phyloP scores from a whole-genome alignment of 2,888 invertebrate species.

The Ceriagrion tenellum region DNA sequence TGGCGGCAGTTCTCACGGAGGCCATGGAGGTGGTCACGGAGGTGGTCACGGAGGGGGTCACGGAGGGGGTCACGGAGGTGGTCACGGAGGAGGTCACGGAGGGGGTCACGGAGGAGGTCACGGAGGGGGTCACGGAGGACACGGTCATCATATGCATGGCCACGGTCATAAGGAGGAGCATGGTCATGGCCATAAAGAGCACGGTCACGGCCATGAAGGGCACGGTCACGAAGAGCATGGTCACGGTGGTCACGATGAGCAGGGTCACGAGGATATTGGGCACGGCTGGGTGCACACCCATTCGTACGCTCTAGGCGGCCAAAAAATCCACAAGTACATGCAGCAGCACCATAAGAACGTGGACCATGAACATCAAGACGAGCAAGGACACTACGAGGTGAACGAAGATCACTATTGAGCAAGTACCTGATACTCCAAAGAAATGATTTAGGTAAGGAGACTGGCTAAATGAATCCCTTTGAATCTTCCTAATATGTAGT shows the following conservation, averaged over 20 bases:
- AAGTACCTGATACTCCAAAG: background rate
- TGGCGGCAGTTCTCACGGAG: too few species aligned
- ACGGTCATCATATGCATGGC: background rate
- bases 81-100: background rate
- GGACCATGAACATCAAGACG: background rate
- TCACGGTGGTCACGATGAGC: background rate
- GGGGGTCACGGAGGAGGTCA: constrained; percentile 23
- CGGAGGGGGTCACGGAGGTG: constrained; percentile 14
- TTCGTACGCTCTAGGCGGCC: background rate
- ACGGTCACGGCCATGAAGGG: background rate
- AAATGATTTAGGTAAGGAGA: background rate
- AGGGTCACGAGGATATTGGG: background rate
- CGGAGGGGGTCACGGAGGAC: background rate
- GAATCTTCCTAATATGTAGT: too few species aligned
- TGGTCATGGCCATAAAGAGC: background rate
- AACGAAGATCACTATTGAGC: background rate
- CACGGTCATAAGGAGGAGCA: background rate
- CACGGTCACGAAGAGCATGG: background rate
- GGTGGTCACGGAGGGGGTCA: background rate
- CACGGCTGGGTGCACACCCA: constrained; percentile 2
- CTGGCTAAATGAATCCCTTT: too few species aligned
- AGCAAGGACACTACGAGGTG: constrained; percentile 1
- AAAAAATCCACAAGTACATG: background rate
- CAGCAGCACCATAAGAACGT: background rate
- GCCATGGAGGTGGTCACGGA: background rate